Evolutionary conservation across 2,888 invertebrate species (phyloP).

Genomic region (Pyralis farinalis): DNA sequence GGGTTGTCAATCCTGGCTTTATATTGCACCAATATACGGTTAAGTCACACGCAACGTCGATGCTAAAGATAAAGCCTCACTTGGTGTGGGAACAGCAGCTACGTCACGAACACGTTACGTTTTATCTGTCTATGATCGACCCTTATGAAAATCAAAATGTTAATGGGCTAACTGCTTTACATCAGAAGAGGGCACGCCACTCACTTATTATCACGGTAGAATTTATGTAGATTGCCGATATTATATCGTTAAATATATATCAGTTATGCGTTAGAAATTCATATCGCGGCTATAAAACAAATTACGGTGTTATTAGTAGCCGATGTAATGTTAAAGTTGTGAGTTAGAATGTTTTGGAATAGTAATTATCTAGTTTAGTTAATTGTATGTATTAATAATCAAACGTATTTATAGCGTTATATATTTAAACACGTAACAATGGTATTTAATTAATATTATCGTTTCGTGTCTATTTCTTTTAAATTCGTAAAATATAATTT

Average conservation of each 20-base stretch:
- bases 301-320: background rate
- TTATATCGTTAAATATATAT: slow-evolving; percentile 24
- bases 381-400: no score
- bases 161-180: slow-evolving; percentile 36
- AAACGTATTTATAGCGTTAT: no score
- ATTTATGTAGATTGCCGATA: slow-evolving; percentile 30
- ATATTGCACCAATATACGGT: slow-evolving; percentile 26
- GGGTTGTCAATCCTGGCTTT: slow-evolving; percentile 25
- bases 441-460: no score
- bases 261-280: slow-evolving; percentile 12
- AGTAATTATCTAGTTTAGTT: no score
- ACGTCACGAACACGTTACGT: slow-evolving; percentile 30
- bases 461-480: no score
- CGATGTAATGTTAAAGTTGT: no score
- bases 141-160: slow-evolving; percentile 50
- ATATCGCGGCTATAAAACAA: slow-evolving; percentile 5
- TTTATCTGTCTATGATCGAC: slow-evolving; percentile 50
- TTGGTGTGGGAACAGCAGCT: slow-evolving; percentile 38
- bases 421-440: no score
- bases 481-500: no score
- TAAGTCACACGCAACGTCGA: slow-evolving; percentile 32
- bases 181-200: slow-evolving; percentile 32
- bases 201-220: slow-evolving; percentile 33
- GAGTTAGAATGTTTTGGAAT: no score
- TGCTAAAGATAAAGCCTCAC: slow-evolving; percentile 35